A percentile compares a stretch with the other conserved stretches of the same genome.
phyloP scores from a whole-genome alignment of 2,113 vertebrate species.

The Percopsis transmontana region DNA sequence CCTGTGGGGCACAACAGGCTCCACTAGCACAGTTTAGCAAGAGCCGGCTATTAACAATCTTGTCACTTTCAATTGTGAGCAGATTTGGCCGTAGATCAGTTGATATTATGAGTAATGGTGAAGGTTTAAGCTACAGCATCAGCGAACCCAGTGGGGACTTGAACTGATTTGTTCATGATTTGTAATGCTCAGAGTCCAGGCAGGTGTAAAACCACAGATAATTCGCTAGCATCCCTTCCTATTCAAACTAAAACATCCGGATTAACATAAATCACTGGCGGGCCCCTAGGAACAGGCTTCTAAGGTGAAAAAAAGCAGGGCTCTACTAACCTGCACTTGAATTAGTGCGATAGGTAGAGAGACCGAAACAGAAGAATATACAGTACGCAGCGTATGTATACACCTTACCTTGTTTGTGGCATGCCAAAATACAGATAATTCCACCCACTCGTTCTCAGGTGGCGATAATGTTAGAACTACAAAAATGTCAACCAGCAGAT shows the following conservation, averaged over 20 bases:
- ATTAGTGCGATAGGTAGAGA: too few species aligned
- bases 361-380: too few species aligned
- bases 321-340: too few species aligned
- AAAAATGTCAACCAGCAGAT: too few species aligned
- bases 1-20: background rate
- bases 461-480: too few species aligned
- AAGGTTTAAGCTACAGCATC: slow-evolving; percentile 37
- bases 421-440: too few species aligned
- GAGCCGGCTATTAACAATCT: background rate
- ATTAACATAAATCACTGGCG: background rate
- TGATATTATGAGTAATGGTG: slow-evolving; percentile 36
- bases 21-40: background rate
- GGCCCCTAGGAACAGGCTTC: too few species aligned
- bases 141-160: slow-evolving; percentile 10
- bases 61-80: background rate
- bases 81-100: background rate
- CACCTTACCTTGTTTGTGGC: too few species aligned
- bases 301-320: too few species aligned
- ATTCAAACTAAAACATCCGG: background rate
- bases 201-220: too few species aligned
- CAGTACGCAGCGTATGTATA: too few species aligned
- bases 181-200: background rate
- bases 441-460: too few species aligned
- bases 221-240: background rate
- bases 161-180: slow-evolving; percentile 5